These are phyloP conservation scores for Myrmecophaga tridactyla DNA, from an alignment of 2,113 vertebrate species.

Conservation along the genomic window DNA sequence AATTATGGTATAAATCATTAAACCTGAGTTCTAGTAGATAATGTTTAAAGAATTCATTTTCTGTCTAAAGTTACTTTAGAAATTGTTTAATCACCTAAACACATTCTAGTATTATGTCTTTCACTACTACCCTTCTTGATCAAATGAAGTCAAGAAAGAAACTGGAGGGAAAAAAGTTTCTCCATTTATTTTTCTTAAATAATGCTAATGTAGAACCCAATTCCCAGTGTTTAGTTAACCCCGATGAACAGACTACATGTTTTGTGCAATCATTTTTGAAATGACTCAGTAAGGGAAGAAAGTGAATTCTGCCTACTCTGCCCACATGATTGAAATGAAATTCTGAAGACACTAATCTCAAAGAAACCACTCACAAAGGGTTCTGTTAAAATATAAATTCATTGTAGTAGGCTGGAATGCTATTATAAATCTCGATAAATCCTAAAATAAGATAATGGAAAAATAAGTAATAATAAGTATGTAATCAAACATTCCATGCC, in stretches of 20 bases:
- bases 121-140: not conserved
- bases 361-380: constrained; percentile 31
- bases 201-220: not conserved
- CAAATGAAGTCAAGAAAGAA: constrained; percentile 22
- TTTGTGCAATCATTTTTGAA: constrained; percentile 9
- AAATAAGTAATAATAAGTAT: constrained; percentile 33
- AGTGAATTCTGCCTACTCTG: constrained; percentile 58
- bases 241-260: not conserved
- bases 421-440: constrained; percentile 46
- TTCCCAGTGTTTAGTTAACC: constrained; percentile 26
- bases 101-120: not conserved
- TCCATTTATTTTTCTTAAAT: not conserved
- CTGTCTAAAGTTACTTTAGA: constrained; percentile 36
- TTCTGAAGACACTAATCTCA: constrained; percentile 53
- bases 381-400: constrained; percentile 52
- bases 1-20: not conserved
- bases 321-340: constrained; percentile 52
- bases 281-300: constrained; percentile 59
- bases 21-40: not conserved
- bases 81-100: constrained; percentile 20
- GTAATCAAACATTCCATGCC: constrained; percentile 22
- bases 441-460: constrained; percentile 51
- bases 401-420: constrained; percentile 36
- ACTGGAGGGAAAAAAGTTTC: not conserved
- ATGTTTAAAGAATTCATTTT: constrained; percentile 53